Base-by-base conservation (phyloP, 2,888 invertebrate species). In the Microctonus hyperodae region DNA sequence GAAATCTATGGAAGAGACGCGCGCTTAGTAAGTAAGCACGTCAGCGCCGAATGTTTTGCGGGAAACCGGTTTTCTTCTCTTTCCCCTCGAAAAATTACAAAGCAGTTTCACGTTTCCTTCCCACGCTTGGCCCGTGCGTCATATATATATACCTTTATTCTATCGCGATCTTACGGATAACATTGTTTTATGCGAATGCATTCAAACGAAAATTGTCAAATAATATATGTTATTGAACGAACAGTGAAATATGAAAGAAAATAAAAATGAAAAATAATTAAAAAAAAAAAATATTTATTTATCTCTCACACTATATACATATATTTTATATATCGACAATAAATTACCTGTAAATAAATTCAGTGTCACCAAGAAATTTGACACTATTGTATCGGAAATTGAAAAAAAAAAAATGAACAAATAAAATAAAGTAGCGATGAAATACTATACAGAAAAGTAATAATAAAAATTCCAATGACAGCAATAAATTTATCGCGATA, bases 31-130 rank as follows among this genome's bases (percentile, higher is more conserved):
- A 66, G 48, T 33, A 61, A 40, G 55, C 53, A 55, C 63, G 37
- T 63, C 59, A 67, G 59, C 67, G 71, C 64, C 68, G 72, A 69
- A 73, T 73, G 76, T 80, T 80, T 80, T 74, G 81, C 80, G 75
- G 79, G 80, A 78, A 80, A 81, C 81, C 80, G 80, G 80, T 80
- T 79, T 77, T 72, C 72, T 74, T 68, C 73, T 73, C 65, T 68
- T 71, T 68, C 67, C 59, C 64, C 70, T 75, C 76, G 70, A 61
- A 70, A 79, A 80, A 80, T 79, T 78, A 79, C 76, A 73, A 74
- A 74, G 72, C 75, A 70, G 67, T 73, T 69, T 75, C 72, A 73
- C 69, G 72, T 76, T 76, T 76, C 74, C 71, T 74, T 69, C 71
- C 69, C 72, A 72, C 71, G 71, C 70, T 69, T 56, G 51, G 50